A percentile compares a stretch with the other conserved stretches of the same genome.
Evolutionary conservation across 1,140 invertebrate species (phyloP).

Genomic region (Drosophila guanche): DNA sequence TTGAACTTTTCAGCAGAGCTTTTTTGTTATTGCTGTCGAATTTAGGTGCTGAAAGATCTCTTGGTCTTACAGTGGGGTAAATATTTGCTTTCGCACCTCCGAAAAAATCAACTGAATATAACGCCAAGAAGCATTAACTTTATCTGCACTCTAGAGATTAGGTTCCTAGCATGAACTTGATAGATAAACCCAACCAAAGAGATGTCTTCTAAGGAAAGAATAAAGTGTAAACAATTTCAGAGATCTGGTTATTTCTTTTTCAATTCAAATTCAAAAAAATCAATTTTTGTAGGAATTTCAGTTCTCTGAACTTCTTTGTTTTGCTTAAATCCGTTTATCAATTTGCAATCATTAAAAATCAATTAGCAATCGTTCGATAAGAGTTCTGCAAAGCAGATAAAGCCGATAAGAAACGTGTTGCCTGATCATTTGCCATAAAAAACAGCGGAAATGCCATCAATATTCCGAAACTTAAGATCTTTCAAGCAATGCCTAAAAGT

Average conservation of each 20-base stretch:
- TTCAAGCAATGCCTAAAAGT: conserved; percentile 53
- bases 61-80: conserved; percentile 8
- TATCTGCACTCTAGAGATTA: conserved; percentile 49
- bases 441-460: background rate
- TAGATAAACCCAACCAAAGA: conserved; percentile 36
- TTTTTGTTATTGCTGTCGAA: background rate
- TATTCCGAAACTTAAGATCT: too few relatives aligned
- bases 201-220: background rate
- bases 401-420: conserved; percentile 19
- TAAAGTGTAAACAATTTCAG: background rate
- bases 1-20: conserved; percentile 41
- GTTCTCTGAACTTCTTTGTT: conserved; percentile 21
- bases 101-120: conserved; percentile 17
- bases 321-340: conserved; percentile 16
- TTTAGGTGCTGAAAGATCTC: too few relatives aligned
- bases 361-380: conserved; percentile 45
- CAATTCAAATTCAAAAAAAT: too few relatives aligned
- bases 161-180: conserved; percentile 27
- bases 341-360: conserved; percentile 46
- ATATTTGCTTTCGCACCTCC: conserved; percentile 44
- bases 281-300: background rate
- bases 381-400: conserved; percentile 9
- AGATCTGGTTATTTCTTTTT: background rate
- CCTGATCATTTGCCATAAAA: background rate
- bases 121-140: conserved; percentile 23